These are phyloP conservation scores for Nothura maculosa DNA, from an alignment of 2,797 vertebrate species.

Conservation along the genomic window DNA sequence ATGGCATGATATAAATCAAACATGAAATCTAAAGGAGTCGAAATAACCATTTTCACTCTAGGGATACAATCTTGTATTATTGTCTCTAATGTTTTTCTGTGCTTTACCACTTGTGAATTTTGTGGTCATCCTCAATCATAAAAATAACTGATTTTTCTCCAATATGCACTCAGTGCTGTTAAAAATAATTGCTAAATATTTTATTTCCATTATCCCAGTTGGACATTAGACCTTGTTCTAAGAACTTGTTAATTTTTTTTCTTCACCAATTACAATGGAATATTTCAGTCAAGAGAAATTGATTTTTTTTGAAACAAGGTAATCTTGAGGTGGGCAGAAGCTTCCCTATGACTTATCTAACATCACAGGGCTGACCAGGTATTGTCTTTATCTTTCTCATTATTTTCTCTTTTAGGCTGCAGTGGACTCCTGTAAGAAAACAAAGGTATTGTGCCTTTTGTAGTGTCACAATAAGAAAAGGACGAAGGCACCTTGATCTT, in stretches of 20 bases:
- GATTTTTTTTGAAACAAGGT: background rate
- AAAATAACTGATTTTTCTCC: constrained; percentile 23
- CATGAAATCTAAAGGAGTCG: background rate
- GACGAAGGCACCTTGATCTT: background rate
- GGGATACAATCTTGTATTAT: constrained; percentile 22
- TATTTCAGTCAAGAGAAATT: background rate
- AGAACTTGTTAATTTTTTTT: background rate
- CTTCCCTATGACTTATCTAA: background rate
- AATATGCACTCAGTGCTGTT: background rate
- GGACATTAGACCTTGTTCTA: background rate
- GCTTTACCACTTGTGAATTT: constrained; percentile 53
- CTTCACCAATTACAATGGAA: background rate
- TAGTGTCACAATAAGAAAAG: background rate
- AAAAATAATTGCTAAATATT: constrained; percentile 10
- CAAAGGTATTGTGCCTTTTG: background rate
- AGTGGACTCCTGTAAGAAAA: background rate
- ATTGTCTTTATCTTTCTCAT: background rate
- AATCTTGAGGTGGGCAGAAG: background rate
- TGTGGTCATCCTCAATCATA: constrained; percentile 30
- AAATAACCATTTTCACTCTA: constrained; percentile 55
- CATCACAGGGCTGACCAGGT: background rate
- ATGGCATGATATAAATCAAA: constrained; percentile 46
- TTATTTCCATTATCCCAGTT: background rate
- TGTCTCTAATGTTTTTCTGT: constrained; percentile 19
- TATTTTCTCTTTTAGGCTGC: background rate